Base-by-base conservation (phyloP, 2,888 invertebrate genomes). In the Scaptodrosophila latifasciaeformis region DNA sequence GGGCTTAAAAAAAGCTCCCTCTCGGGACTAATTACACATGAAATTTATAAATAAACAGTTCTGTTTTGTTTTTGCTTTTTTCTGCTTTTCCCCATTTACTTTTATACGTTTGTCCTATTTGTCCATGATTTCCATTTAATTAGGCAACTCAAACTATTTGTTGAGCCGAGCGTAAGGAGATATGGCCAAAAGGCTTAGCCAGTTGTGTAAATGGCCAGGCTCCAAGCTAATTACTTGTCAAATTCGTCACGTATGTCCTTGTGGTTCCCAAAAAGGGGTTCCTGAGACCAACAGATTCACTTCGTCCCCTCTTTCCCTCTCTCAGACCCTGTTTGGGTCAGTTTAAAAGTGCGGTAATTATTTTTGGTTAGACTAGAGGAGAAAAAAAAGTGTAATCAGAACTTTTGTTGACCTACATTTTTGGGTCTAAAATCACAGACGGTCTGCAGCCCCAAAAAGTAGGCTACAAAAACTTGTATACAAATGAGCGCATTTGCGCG, bases 331-430 rank as follows among this genome's bases (percentile, higher is more conserved):
- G 27, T 40, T 40, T 19, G 40, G 19, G 12, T 9, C 12, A 40
- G 21, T 19, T 40, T 5, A 40, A 19, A 40, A 10, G 19, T 21
- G 12, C 19, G 31, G 31, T 31, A 31, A 31, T 24, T 24, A 24
- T 24, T 24, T 24, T 24, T 24, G 24, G 24, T 7, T 24, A 7
- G 3, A 7, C 24, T 24, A 19, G 13, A 56, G 13, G 10, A 34
- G 5, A 3, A 15, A 37, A 37, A 37, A 13, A 37, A 6, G 6
- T 3, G 3, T 15, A 37, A 24, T 5, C 24, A 24, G 24, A 24
- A 63, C 45, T 66, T 75, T 60, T 71, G 79, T 72, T 79, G 80
- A 62, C 72, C 79, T 54, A 72, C 61, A 72, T 72, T 79, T 67
- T 21, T 10, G 19, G n/a, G n/a, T 54, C 59, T 62, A 18, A 35